These are phyloP conservation scores for Ischnura elegans DNA, from an alignment of 2,888 invertebrate genomes.

Conservation along the genomic window DNA sequence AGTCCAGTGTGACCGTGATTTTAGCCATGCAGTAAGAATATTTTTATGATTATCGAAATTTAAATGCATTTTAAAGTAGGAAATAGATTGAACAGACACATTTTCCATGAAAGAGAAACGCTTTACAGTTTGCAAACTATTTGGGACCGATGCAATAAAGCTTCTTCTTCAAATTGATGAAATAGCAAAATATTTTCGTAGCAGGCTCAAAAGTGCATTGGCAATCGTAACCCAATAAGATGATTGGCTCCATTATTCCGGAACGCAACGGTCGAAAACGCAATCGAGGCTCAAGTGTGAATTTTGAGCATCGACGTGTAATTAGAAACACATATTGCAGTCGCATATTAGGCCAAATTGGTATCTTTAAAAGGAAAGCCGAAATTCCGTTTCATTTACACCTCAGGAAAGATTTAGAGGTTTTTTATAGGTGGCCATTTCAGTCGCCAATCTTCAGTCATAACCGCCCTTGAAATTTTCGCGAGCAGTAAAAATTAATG, in stretches of 20 bases:
- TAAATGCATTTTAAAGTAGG: too few relatives aligned
- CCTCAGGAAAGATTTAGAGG: constrained; percentile 10
- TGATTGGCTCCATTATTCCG: not conserved
- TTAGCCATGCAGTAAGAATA: too few relatives aligned
- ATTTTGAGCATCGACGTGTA: not conserved
- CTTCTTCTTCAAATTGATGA: not conserved
- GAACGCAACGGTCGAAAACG: not conserved
- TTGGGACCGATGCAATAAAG: not conserved
- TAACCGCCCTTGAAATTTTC: constrained; percentile 37
- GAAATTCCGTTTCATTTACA: constrained; percentile 31
- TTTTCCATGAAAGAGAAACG: not conserved
- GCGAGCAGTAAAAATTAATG: constrained; percentile 41
- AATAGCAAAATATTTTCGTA: not conserved
- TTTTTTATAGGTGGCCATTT: constrained; percentile 28
- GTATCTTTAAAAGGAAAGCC: constrained; percentile 5
- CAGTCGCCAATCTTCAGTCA: constrained; percentile 12
- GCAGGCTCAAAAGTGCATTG: not conserved
- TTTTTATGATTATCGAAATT: too few relatives aligned
- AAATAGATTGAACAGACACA: not conserved
- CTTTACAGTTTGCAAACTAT: not conserved
- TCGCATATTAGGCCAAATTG: not conserved
- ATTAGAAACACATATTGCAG: not conserved
- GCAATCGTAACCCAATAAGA: not conserved
- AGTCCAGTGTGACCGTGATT: too few relatives aligned
- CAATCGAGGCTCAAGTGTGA: not conserved